These are phyloP conservation scores for Semicossyphus pulcher DNA, from an alignment of 2,113 vertebrate species.

Conservation along the genomic window DNA sequence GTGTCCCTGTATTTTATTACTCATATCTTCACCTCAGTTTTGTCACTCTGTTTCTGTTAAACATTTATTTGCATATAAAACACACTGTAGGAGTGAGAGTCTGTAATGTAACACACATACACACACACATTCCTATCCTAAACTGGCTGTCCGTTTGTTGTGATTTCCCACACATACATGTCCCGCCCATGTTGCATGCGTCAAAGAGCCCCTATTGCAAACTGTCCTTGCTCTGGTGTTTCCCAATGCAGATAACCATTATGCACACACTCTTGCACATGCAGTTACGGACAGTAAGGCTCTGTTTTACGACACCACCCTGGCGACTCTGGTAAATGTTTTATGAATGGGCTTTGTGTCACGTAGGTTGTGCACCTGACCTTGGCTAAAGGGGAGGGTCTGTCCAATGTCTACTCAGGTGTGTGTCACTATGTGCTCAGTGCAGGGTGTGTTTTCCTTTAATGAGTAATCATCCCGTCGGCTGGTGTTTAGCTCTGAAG, in stretches of 20 bases:
- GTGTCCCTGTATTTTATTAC: constrained; percentile 30
- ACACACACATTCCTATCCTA: background rate
- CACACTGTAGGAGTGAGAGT: background rate
- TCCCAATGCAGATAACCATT: constrained; percentile 68
- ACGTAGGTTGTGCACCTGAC: constrained; percentile 53
- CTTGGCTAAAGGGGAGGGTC: constrained; percentile 52
- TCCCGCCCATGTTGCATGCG: constrained; percentile 55
- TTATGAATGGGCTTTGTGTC: constrained; percentile 75
- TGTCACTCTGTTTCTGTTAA: background rate
- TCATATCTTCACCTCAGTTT: background rate
- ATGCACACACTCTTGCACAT: constrained; percentile 21
- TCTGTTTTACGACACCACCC: constrained; percentile 65
- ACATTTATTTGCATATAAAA: background rate
- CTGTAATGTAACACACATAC: background rate
- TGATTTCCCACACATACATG: constrained; percentile 61
- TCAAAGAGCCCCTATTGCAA: constrained; percentile 66
- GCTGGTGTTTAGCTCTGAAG: constrained; percentile 3
- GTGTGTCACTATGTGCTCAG: background rate
- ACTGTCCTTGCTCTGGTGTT: constrained; percentile 69
- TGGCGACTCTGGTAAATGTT: constrained; percentile 77
- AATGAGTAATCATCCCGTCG: constrained; percentile 50
- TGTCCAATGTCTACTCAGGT: constrained; percentile 53
- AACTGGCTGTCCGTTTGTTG: constrained; percentile 39
- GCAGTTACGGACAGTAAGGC: constrained; percentile 25
- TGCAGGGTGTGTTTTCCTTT: constrained; percentile 23